These are phyloP conservation scores for Nephotettix cincticeps DNA, from an alignment of 1,140 invertebrate genomes.

Conservation along the genomic window DNA sequence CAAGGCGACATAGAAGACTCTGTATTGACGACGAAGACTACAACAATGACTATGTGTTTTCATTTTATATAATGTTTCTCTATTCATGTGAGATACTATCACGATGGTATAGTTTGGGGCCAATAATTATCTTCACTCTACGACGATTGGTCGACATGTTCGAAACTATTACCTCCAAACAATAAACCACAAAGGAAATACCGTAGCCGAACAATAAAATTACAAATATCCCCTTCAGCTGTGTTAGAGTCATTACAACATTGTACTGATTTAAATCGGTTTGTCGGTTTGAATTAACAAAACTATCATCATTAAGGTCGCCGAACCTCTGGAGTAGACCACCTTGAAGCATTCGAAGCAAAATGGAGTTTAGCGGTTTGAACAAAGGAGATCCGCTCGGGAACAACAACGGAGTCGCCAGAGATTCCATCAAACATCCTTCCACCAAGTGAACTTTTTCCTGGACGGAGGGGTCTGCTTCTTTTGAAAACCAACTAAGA, in stretches of 20 bases:
- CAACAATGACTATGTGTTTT: too few relatives aligned
- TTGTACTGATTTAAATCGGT: background rate
- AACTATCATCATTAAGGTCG: background rate
- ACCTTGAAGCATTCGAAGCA: slow-evolving; percentile 33
- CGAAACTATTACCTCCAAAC: background rate
- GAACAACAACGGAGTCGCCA: slow-evolving; percentile 36
- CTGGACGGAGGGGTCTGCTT: slow-evolving; percentile 26
- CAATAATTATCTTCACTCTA: background rate
- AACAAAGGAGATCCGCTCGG: slow-evolving; percentile 29
- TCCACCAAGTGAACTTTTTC: slow-evolving; percentile 36
- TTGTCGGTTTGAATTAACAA: too few relatives aligned
- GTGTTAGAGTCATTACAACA: background rate
- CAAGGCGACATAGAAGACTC: too few relatives aligned
- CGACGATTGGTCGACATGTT: background rate
- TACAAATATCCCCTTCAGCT: background rate
- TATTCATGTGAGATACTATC: too few relatives aligned
- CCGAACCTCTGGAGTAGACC: slow-evolving; percentile 31
- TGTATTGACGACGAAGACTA: too few relatives aligned
- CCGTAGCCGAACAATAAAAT: slow-evolving; percentile 5
- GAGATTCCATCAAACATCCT: slow-evolving; percentile 35
- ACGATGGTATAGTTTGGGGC: background rate
- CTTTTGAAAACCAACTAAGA: slow-evolving; percentile 33
- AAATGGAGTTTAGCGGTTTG: slow-evolving; percentile 28
- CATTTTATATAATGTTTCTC: too few relatives aligned
- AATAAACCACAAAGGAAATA: background rate